These are phyloP conservation scores for Ageneiosus marmoratus DNA, from an alignment of 2,113 vertebrate genomes.

Conservation along the genomic window DNA sequence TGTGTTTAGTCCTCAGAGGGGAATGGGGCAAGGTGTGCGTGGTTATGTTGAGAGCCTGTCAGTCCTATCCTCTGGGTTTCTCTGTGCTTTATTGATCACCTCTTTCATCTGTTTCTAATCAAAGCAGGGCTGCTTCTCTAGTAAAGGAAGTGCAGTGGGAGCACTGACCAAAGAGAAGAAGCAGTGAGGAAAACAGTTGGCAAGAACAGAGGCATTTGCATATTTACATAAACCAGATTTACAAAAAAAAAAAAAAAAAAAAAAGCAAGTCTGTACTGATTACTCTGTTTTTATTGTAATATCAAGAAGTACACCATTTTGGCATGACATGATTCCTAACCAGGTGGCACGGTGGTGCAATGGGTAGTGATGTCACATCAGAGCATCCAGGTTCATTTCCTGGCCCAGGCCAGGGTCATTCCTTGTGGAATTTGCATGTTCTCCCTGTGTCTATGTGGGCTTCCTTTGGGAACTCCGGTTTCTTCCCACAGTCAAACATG, in stretches of 20 bases:
- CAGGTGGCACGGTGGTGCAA: too few relatives aligned
- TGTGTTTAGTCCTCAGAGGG: slow-evolving; percentile 28
- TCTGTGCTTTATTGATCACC: slow-evolving; percentile 30
- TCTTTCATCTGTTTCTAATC: slow-evolving; percentile 28
- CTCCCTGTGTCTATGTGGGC: too few relatives aligned
- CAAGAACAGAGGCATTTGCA: slow-evolving; percentile 19
- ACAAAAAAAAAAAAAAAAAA: too few relatives aligned
- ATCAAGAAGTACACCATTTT: neutral
- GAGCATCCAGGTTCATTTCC: too few relatives aligned
- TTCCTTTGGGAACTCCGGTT: too few relatives aligned
- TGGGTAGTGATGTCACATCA: too few relatives aligned
- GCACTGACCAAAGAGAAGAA: neutral
- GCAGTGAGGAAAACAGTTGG: neutral
- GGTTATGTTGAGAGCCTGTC: slow-evolving; percentile 11
- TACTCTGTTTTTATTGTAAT: neutral
- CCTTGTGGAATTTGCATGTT: too few relatives aligned
- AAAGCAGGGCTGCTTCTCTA: slow-evolving; percentile 31
- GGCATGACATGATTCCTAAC: too few relatives aligned
- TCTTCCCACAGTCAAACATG: too few relatives aligned
- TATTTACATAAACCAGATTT: slow-evolving; percentile 27
- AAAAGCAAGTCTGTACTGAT: neutral
- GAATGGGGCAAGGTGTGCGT: neutral
- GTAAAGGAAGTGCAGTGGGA: slow-evolving; percentile 24
- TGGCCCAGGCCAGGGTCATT: too few relatives aligned
- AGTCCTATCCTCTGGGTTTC: slow-evolving; percentile 8